Evolutionary conservation across 2,797 vertebrate species (phyloP).

Genomic region (Neostethus bicornis): DNA sequence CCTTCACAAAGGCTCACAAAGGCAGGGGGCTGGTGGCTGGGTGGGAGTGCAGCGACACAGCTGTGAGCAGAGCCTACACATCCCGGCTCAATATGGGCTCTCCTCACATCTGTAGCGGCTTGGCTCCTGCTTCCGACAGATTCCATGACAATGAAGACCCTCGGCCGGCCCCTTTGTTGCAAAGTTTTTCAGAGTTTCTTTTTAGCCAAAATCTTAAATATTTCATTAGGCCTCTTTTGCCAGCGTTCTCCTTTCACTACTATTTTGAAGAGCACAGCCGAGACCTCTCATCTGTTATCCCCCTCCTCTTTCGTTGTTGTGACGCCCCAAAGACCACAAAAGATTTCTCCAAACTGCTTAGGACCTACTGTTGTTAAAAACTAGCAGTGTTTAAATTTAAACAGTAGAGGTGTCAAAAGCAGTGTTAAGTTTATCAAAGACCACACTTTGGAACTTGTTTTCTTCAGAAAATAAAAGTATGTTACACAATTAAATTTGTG

Average conservation of each 20-base stretch:
- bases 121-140: constrained; percentile 81
- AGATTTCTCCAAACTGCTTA: constrained; percentile 70
- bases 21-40: constrained; percentile 89
- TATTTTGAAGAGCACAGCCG: constrained; percentile 68
- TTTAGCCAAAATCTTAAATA: constrained; percentile 88
- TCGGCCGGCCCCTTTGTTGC: constrained; percentile 84
- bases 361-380: constrained; percentile 72
- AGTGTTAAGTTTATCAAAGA: not conserved
- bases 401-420: constrained; percentile 38
- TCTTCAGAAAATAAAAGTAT: not conserved
- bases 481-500: too few species aligned
- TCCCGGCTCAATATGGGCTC: constrained; percentile 87
- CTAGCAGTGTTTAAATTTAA: constrained; percentile 67
- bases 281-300: constrained; percentile 58
- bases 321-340: constrained; percentile 73
- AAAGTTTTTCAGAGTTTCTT: constrained; percentile 78
- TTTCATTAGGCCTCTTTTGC: constrained; percentile 84
- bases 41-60: constrained; percentile 83
- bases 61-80: constrained; percentile 90
- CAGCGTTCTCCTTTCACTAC: constrained; percentile 63
- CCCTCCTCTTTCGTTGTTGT: constrained; percentile 54
- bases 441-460: not conserved
- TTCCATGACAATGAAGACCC: constrained; percentile 79
- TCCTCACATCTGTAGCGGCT: constrained; percentile 85
- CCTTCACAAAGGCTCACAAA: constrained; percentile 85